Percentiles rank a stretch among this genome's conserved stretches.
Evolutionary conservation across 2,113 vertebrate species (phyloP).

Genomic region (Bucco capensis): DNA sequence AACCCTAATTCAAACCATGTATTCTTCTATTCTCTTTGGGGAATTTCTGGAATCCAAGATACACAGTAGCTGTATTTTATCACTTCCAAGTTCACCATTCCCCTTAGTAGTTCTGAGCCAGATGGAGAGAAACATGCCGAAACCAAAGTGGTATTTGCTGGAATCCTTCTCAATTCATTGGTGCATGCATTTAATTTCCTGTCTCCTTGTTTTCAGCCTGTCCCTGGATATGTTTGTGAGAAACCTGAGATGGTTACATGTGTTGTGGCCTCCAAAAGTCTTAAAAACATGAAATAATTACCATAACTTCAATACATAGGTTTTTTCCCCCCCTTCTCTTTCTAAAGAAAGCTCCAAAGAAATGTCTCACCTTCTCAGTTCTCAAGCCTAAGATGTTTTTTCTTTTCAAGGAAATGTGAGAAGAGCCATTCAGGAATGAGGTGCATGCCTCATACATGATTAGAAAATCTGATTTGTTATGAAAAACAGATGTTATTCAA

Average conservation of each 20-base stretch:
- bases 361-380: constrained; percentile 58
- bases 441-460: neutral
- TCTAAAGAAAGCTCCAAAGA: constrained; percentile 23
- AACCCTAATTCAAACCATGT: neutral
- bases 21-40: neutral
- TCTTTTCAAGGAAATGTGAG: constrained; percentile 35
- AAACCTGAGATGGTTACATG: constrained; percentile 52
- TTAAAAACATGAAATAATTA: constrained; percentile 47
- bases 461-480: constrained; percentile 40
- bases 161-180: constrained; percentile 10
- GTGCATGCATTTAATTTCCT: constrained; percentile 59
- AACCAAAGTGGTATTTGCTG: neutral
- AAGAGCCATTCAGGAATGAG: constrained; percentile 31
- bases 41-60: constrained; percentile 25
- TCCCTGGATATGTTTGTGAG: constrained; percentile 49
- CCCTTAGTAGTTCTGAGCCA: constrained; percentile 3
- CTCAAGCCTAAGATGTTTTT: constrained; percentile 3
- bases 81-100: neutral
- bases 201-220: constrained; percentile 61
- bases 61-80: constrained; percentile 9
- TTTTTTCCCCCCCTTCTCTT: neutral
- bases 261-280: constrained; percentile 42
- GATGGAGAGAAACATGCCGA: constrained; percentile 13
- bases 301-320: neutral
- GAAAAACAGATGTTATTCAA: constrained; percentile 47